Evolutionary conservation across 1,140 invertebrate genomes (phyloP).

Genomic region (Drosophila yakuba): DNA sequence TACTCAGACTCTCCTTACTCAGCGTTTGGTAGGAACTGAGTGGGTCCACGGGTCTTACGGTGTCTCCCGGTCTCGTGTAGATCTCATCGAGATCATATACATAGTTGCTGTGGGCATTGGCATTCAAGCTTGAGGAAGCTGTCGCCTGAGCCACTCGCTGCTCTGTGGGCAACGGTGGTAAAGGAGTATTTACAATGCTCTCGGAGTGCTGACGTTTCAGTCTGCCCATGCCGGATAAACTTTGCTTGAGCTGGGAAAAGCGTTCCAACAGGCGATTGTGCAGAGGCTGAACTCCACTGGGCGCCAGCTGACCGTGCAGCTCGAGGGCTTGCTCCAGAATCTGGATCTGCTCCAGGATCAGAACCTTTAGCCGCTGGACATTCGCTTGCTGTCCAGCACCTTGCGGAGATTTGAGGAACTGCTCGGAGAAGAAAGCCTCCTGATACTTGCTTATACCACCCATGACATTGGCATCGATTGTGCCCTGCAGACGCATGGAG

Average conservation of each 20-base stretch:
- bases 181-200: conserved; percentile 92
- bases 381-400: conserved; percentile 91
- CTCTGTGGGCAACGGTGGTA: conserved; percentile 89
- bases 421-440: conserved; percentile 94
- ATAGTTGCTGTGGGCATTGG: conserved; percentile 72
- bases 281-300: conserved; percentile 92
- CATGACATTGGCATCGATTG: conserved; percentile 97
- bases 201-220: conserved; percentile 89
- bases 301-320: conserved; percentile 93
- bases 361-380: conserved; percentile 90
- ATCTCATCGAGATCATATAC: conserved; percentile 87
- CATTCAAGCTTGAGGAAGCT: conserved; percentile 79
- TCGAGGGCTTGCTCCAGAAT: conserved; percentile 92
- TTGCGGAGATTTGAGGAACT: conserved; percentile 88
- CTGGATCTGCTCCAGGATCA: conserved; percentile 91
- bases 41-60: conserved; percentile 66
- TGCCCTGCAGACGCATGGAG: conserved; percentile 96
- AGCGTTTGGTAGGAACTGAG: conserved; percentile 77
- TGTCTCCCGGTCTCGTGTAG: conserved; percentile 87
- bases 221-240: conserved; percentile 87
- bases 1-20: conserved; percentile 76
- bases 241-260: conserved; percentile 91
- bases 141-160: conserved; percentile 72
- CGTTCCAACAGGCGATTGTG: conserved; percentile 94
- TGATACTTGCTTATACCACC: conserved; percentile 98